Percentiles rank a stretch among this genome's conserved stretches.
Conservation (phyloP, 2,888 invertebrate genomes). For the Ctenicera cuprea region DNA sequence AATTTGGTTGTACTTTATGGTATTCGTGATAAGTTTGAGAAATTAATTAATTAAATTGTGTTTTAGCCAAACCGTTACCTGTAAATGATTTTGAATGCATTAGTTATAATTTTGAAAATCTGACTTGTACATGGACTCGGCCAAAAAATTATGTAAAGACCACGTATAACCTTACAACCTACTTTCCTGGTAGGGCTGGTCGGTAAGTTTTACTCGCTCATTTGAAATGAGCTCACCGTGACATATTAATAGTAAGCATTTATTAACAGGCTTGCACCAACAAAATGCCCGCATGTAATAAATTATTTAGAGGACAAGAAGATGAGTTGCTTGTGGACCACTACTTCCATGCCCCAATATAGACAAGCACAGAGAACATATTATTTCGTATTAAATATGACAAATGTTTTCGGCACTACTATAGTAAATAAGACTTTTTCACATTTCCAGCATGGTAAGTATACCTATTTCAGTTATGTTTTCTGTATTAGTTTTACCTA, state of each 20-base stretch:
- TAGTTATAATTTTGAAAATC: conserved; percentile 82
- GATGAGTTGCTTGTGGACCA: conserved; percentile 73
- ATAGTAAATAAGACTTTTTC: conserved; percentile 75
- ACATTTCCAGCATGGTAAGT: conserved; percentile 75
- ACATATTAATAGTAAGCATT: neutral
- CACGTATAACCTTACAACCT: conserved; percentile 74
- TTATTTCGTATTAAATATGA: conserved; percentile 77
- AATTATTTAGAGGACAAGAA: conserved; percentile 57
- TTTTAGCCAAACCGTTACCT: conserved; percentile 76
- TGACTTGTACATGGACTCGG: conserved; percentile 85
- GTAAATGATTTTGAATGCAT: conserved; percentile 84
- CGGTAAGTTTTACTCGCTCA: conserved; percentile 62
- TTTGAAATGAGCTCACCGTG: neutral
- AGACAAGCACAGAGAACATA: conserved; percentile 74
- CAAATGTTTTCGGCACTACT: conserved; percentile 78
- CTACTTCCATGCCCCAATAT: conserved; percentile 74
- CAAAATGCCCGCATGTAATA: conserved; percentile 47
- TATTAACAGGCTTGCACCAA: conserved; percentile 26
- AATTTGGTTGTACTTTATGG: too few relatives aligned
- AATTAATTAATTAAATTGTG: too few relatives aligned
- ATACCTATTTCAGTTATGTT: conserved; percentile 39
- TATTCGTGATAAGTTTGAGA: neutral
- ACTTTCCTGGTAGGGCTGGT: conserved; percentile 70
- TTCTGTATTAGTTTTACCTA: conserved; percentile 2
- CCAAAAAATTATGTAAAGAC: conserved; percentile 77